Evolutionary conservation across 2,113 vertebrate genomes (phyloP).

Genomic region (Upupa epops): DNA sequence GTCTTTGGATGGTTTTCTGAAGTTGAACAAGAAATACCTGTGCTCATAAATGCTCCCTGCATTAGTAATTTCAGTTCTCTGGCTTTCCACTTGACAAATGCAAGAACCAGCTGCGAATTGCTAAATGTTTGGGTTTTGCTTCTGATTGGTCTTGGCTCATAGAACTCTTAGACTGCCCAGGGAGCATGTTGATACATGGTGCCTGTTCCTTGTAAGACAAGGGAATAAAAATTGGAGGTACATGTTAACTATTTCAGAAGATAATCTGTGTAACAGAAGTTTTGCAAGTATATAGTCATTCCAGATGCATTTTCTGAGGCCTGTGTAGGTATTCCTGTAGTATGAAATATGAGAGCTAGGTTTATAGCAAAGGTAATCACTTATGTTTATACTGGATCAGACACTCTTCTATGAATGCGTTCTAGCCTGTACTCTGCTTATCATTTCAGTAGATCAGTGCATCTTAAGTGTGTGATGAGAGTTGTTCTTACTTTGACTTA

Average conservation of each 20-base stretch:
- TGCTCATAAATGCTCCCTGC: background rate
- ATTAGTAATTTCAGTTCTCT: background rate
- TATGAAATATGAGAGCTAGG: background rate
- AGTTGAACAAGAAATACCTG: background rate
- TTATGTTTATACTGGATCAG: background rate
- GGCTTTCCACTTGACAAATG: background rate
- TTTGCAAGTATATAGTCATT: background rate
- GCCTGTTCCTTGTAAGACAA: background rate
- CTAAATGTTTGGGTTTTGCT: background rate
- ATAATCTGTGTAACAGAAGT: background rate
- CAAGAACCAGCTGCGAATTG: background rate
- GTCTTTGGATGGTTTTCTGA: background rate
- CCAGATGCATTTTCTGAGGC: background rate
- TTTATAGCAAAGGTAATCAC: background rate
- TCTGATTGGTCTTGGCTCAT: background rate
- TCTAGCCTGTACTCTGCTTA: background rate
- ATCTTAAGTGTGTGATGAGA: background rate
- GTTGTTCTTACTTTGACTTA: background rate
- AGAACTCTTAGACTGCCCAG: background rate
- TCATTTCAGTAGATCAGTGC: background rate
- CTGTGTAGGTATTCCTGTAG: fast-evolving
- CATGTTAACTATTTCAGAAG: background rate
- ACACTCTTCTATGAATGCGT: background rate
- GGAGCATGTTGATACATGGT: background rate
- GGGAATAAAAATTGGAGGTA: background rate